Percentiles rank a stretch among this genome's conserved stretches.
phyloP scores from a whole-genome alignment of 1,140 invertebrate genomes.

The Rhagoletis pomonella region DNA sequence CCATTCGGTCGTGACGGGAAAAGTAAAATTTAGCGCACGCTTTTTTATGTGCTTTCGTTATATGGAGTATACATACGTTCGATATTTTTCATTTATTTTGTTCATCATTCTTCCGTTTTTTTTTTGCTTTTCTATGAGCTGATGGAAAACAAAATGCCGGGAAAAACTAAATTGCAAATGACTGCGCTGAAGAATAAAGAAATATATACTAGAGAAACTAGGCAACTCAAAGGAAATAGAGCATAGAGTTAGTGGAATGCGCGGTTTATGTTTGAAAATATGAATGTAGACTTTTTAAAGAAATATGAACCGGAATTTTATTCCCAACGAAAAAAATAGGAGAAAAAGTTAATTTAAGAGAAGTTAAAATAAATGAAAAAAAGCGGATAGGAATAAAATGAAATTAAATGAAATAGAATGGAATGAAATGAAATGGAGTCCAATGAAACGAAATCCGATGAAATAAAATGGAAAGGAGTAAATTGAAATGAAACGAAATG shows the following conservation, averaged over 20 bases:
- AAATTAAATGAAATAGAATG: too few relatives aligned
- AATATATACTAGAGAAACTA: not conserved
- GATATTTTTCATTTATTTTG: slow-evolving; percentile 3
- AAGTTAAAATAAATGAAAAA: too few relatives aligned
- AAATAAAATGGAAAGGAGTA: too few relatives aligned
- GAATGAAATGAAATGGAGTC: too few relatives aligned
- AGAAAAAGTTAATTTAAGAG: too few relatives aligned
- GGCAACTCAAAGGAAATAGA: not conserved
- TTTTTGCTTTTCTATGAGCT: too few relatives aligned
- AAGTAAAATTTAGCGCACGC: slow-evolving; percentile 4
- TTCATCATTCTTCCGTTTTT: not conserved
- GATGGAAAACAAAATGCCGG: too few relatives aligned
- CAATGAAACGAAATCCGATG: too few relatives aligned
- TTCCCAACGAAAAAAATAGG: too few relatives aligned
- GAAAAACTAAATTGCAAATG: not conserved
- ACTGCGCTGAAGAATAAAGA: not conserved
- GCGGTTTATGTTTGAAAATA: not conserved
- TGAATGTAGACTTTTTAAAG: not conserved
- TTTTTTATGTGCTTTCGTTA: not conserved
- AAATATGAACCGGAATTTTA: too few relatives aligned
- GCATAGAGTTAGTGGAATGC: not conserved
- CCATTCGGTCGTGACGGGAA: slow-evolving; percentile 25
- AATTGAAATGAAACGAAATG: too few relatives aligned
- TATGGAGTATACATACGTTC: not conserved
- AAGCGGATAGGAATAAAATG: too few relatives aligned